Base-by-base conservation (phyloP, 2,888 invertebrate species). In the Ernsta delagoae region DNA sequence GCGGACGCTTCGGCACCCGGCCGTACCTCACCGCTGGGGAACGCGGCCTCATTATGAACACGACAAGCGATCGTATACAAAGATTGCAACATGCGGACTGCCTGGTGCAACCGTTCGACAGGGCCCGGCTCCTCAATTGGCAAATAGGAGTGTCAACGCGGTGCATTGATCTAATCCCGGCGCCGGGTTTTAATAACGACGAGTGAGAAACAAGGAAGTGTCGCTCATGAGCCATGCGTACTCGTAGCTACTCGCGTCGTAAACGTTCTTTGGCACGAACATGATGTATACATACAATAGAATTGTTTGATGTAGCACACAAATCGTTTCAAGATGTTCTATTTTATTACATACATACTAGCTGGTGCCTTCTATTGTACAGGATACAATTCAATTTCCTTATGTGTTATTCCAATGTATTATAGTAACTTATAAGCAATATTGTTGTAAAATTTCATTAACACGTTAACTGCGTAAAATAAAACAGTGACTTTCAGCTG, bases 11-110 rank as follows among this genome's bases (percentile, higher is more conserved):
- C 74, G 99, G 99, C 78, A 98, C 98, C 75, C 99, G 95, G 76
- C 99, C 99, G 95, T 99, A 99, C 85, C 99, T 95, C 75, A 99
- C 99, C 84, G 98, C 98, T 98, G 94, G 57, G 91, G 90, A 75
- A 79, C 75, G 72, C 80, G 71, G 70, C 67, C 70, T 74, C 74
- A 75, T 80, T 75, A 72, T 48, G 53, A n/a, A 43, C 41, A 66
- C 75, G 75, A 76, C 41, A 9, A 7, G 75, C 75, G 77, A 75
- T 24, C 24, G 24, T 24, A 73, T 73, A 74, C 75, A 76, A 70
- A 45, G 70, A 62, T 71, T 70, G 75, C 74, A 71, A 72, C 63
- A 70, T 63, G 60, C 71, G 65, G 71, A 77, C 74, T 73, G 75
- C 65, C 73, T 76, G 75, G 70, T 83, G 83, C 86, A 85, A 77